phyloP scores from a whole-genome alignment of 2,888 invertebrate genomes.

The Platynereis dumerilii region DNA sequence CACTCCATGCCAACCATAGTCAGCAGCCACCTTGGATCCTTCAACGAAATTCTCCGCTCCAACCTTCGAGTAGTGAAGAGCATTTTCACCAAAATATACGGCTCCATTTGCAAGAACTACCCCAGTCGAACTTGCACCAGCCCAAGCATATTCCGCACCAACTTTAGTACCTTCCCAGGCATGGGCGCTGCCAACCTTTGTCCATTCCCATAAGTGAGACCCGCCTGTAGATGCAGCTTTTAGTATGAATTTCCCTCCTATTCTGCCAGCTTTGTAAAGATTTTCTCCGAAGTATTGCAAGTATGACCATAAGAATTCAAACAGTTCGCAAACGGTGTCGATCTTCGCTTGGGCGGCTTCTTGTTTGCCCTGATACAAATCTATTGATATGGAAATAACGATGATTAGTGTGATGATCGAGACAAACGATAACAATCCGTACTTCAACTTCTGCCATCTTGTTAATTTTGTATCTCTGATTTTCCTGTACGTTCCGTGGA shows the following conservation, averaged over 20 bases:
- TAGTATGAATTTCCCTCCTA: constrained; percentile 9
- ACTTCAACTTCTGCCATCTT: constrained; percentile 33
- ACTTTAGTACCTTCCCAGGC: constrained; percentile 11
- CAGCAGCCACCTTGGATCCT: constrained; percentile 24
- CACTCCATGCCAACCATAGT: constrained; percentile 30
- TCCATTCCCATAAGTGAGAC: constrained; percentile 12
- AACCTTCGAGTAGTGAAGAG: constrained; percentile 6
- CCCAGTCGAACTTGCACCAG: constrained; percentile 2
- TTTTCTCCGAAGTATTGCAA: not conserved
- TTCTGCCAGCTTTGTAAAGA: constrained; percentile 4
- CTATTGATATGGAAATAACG: constrained; percentile 13
- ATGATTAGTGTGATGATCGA: constrained; percentile 20
- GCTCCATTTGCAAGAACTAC: constrained; percentile 15
- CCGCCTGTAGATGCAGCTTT: constrained; percentile 10
- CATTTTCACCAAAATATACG: constrained; percentile 12
- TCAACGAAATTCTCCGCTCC: constrained; percentile 19
- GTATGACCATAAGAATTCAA: constrained; percentile 7
- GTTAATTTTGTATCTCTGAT: constrained; percentile 29
- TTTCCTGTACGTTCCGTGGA: constrained; percentile 20
- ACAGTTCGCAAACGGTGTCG: constrained; percentile 13
- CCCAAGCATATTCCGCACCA: constrained; percentile 14
- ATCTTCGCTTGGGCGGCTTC: constrained; percentile 26
- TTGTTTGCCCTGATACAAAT: constrained; percentile 33
- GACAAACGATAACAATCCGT: constrained; percentile 19
- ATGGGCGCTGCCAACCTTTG: constrained; percentile 12